Base-by-base conservation (phyloP, 64 coral and sea anemone species). In the Platygyra sinensis region DNA sequence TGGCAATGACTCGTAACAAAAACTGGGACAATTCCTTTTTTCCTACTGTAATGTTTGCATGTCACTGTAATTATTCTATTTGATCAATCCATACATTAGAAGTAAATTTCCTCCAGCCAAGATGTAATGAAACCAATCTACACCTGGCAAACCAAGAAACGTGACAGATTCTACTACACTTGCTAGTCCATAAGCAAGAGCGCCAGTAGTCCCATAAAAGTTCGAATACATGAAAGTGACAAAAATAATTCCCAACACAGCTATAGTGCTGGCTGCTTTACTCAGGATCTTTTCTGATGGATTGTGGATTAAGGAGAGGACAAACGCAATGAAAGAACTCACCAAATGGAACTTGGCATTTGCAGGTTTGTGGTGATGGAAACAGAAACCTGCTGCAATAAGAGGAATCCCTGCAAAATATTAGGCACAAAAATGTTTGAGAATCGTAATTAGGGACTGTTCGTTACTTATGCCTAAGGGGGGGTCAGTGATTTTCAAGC, bases 61-160 rank as follows among this genome's bases (percentile, higher is more conserved):
- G 57, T 64, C 55, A 60, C 4, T 13, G 15, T 63, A n/a, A 16
- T 36, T 36, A 36, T 50, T 30, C 28, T 71, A 64, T 32, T n/a
- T 69, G 39, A 85, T 78, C 28, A 96, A 80, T n/a, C 87, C 95
- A 94, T 84, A 62, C 83, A 89, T 88, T 13, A 96, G 55, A 24
- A 93, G 86, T 51, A 95, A 24, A 91, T 96, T 99, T 28, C 87
- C 97, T 28, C 77, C 78, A 73, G 89, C 83, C 27, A 99, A 79
- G 31, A 87, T 27, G 49, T 96, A 99, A 80, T 99, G 97, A 82
- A 99, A 99, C 91, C 90, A 89, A 79, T 99, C 94, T 9, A 99
- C 79, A 80, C 97, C 88, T 25, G 87, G 87, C 18, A 95, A 72
- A 42, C 97, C 94, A 75, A 96, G 73, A 71, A 88, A 62, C 84